Percentiles rank a stretch among this genome's conserved stretches.
Conservation (phyloP, 2,888 invertebrate genomes). For the Mylabris sibirica region DNA sequence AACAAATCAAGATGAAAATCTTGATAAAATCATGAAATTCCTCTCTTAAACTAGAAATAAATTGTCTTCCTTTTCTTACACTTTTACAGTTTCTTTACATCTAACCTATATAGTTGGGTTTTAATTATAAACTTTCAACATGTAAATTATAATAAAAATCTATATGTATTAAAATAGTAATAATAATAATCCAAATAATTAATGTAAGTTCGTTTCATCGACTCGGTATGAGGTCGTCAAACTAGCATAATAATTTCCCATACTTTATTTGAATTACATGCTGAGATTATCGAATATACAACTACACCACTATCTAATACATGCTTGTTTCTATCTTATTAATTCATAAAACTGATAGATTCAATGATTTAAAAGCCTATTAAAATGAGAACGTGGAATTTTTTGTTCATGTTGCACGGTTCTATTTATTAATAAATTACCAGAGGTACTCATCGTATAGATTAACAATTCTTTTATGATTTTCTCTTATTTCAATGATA, state of each 20-base stretch:
- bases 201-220: slow-evolving; percentile 26
- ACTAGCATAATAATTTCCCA: slow-evolving; percentile 22
- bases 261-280: slow-evolving; percentile 21
- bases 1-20: slow-evolving; percentile 20
- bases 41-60: slow-evolving; percentile 12
- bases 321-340: slow-evolving; percentile 16
- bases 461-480: background rate
- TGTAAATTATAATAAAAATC: slow-evolving; percentile 23
- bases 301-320: slow-evolving; percentile 15
- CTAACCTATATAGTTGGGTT: slow-evolving; percentile 1
- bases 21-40: slow-evolving; percentile 25
- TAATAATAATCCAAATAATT: no score
- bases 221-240: slow-evolving; percentile 28
- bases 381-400: background rate
- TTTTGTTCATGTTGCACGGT: background rate
- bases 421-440: background rate
- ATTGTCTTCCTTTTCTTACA: background rate
- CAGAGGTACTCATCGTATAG: background rate
- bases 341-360: slow-evolving; percentile 15
- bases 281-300: slow-evolving; percentile 21
- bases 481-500: background rate
- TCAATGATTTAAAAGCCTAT: slow-evolving; percentile 22
- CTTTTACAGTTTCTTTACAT: background rate
- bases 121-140: slow-evolving; percentile 22
- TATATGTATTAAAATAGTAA: slow-evolving; percentile 20